These are phyloP conservation scores for Schizothorax lantsangensis DNA, from an alignment of 2,797 vertebrate species.

Conservation along the genomic window DNA sequence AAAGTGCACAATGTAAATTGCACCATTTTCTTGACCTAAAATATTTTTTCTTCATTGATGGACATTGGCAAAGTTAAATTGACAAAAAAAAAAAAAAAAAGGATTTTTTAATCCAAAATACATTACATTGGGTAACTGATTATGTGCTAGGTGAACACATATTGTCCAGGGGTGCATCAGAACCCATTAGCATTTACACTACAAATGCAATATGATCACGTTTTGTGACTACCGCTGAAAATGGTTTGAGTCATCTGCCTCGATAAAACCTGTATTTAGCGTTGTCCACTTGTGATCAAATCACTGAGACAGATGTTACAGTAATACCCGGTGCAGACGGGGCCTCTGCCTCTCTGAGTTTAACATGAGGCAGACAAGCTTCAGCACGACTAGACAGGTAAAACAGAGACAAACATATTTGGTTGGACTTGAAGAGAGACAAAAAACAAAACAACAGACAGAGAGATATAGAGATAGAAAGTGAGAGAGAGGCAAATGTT, in stretches of 20 bases:
- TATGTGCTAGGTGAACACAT: not conserved
- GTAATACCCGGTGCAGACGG: not conserved
- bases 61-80: too few species aligned
- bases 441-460: conserved; percentile 14
- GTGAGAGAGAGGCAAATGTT: conserved; percentile 28
- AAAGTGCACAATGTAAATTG: not conserved
- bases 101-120: not conserved
- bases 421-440: conserved; percentile 20
- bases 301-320: not conserved
- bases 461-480: conserved; percentile 19
- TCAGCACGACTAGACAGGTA: not conserved
- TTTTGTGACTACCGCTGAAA: not conserved
- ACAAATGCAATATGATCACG: not conserved
- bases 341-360: conserved; percentile 2
- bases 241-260: not conserved
- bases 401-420: conserved; percentile 36
- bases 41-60: too few species aligned
- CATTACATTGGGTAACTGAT: not conserved
- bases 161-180: not conserved
- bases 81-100: too few species aligned
- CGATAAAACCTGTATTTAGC: not conserved
- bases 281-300: not conserved
- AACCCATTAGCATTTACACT: not conserved
- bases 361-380: not conserved
- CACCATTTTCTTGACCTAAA: too few species aligned